Base-by-base conservation (phyloP, 2,888 invertebrate genomes). In the Desoria tigrina region DNA sequence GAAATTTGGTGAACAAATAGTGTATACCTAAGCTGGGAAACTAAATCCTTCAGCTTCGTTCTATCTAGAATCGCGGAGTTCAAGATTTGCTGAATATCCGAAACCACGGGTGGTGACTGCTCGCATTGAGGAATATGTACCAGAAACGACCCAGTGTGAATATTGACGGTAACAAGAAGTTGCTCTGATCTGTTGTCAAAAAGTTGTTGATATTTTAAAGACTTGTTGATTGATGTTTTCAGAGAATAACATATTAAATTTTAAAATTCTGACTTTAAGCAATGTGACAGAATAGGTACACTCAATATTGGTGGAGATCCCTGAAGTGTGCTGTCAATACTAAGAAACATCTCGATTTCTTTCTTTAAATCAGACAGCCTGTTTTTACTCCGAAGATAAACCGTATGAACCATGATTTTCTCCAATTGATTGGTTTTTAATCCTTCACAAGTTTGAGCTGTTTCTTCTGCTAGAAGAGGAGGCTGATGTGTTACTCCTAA, bases 241-340 rank as follows among this genome's bases (percentile, higher is more conserved):
- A 14, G 27, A 6, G n/a, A 56, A 28, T 28, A 6, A 24, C n/a
- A 18, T 3, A 7, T 11, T 21, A 7, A 11, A 45, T 11, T 21
- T 21, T 45, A 3, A 45, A 6, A n/a, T n/a, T n/a, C 67, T n/a
- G 62, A 65, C 71, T 56, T 85, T 78, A 95, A 84, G 79, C 94
- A 95, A 26, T 95, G 95, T 75, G 88, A 87, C 59, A 96, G 83
- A 72, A 95, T 88, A 1, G 94, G 93, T 64, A 95, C 89, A 27
- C 93, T 92, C 68, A 97, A 84, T 77, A 95, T 92, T 65, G 94
- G 92, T 32, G 97, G 96, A 72, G 94, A 92, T 28, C 96, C 96
- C 81, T 89, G 87, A 77, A 97, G 82, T 79, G 89, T 87, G 85
- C 90, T 91, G 90, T 77, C 23, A 79, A 81, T 63, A 18, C 49